Evolutionary conservation across 1,140 invertebrate genomes (phyloP).

Genomic region (Procambarus virginalis): DNA sequence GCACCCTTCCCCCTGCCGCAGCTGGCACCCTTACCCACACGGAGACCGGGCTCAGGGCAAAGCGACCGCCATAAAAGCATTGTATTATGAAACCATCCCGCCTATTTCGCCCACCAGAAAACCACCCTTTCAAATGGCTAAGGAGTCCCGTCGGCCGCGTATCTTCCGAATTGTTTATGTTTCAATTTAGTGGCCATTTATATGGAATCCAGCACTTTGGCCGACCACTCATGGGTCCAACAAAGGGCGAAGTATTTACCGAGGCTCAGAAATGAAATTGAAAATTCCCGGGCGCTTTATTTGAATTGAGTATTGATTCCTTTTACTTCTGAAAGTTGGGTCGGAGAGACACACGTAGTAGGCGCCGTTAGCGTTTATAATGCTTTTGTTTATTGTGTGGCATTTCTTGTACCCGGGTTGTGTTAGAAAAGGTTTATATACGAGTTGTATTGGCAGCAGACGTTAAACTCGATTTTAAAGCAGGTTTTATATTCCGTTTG

Average conservation of each 20-base stretch:
- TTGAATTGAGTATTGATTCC: conserved; percentile 70
- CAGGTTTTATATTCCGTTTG: no score
- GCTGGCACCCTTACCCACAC: background rate
- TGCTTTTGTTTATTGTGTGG: conserved; percentile 27
- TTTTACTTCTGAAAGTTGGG: conserved; percentile 63
- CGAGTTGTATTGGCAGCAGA: no score
- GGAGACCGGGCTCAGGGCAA: conserved; percentile 25
- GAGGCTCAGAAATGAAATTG: conserved; percentile 70
- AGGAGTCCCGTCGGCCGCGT: conserved; percentile 62
- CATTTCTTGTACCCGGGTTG: background rate
- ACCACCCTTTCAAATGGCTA: conserved; percentile 68
- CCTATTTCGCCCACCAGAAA: conserved; percentile 64
- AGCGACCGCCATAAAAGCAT: conserved; percentile 59
- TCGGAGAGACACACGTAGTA: conserved; percentile 56
- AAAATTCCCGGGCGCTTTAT: conserved; percentile 68
- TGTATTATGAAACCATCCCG: conserved; percentile 68
- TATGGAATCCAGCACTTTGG: conserved; percentile 66
- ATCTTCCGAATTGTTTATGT: conserved; percentile 69
- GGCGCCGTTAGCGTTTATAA: conserved; percentile 5
- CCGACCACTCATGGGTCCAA: conserved; percentile 63
- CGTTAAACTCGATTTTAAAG: no score
- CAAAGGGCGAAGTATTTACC: conserved; percentile 66
- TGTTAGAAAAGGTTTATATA: background rate
- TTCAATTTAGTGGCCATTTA: conserved; percentile 69
- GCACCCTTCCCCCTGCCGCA: background rate